Evolutionary conservation across 2,797 vertebrate genomes (phyloP).

Genomic region (Sardinella longiceps): DNA sequence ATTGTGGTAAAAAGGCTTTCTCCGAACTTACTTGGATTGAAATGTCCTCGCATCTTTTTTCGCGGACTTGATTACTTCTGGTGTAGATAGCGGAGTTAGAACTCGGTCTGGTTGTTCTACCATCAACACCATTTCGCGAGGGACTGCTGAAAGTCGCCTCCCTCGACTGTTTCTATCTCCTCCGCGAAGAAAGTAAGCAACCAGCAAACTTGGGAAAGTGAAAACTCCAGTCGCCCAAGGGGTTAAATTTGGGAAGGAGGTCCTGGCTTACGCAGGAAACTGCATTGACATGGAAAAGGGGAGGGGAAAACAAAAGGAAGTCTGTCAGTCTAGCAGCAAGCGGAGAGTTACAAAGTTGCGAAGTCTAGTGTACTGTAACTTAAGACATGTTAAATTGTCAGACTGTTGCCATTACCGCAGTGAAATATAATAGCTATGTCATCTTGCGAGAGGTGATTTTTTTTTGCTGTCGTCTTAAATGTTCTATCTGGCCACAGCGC

Average conservation of each 20-base stretch:
- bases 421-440: background rate
- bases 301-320: constrained; percentile 47
- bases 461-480: background rate
- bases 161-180: constrained; percentile 35
- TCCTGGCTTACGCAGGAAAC: constrained; percentile 45
- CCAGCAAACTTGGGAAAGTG: constrained; percentile 36
- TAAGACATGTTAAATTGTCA: too few species aligned
- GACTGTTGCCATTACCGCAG: too few species aligned
- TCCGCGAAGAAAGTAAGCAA: background rate
- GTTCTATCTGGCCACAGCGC: background rate
- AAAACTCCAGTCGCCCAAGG: constrained; percentile 32
- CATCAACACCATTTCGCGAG: constrained; percentile 62
- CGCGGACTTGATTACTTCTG: constrained; percentile 53
- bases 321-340: background rate
- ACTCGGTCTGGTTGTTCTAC: constrained; percentile 65
- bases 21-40: constrained; percentile 65
- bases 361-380: too few species aligned
- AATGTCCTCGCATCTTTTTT: constrained; percentile 62
- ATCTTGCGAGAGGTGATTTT: too few species aligned
- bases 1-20: background rate
- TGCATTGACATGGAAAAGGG: constrained; percentile 55
- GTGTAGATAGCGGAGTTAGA: constrained; percentile 55
- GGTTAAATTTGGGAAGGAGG: constrained; percentile 58
- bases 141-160: constrained; percentile 29
- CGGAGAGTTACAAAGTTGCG: background rate